Base-by-base conservation (phyloP, 2,797 vertebrate genomes). In the Leptoclinus maculatus region DNA sequence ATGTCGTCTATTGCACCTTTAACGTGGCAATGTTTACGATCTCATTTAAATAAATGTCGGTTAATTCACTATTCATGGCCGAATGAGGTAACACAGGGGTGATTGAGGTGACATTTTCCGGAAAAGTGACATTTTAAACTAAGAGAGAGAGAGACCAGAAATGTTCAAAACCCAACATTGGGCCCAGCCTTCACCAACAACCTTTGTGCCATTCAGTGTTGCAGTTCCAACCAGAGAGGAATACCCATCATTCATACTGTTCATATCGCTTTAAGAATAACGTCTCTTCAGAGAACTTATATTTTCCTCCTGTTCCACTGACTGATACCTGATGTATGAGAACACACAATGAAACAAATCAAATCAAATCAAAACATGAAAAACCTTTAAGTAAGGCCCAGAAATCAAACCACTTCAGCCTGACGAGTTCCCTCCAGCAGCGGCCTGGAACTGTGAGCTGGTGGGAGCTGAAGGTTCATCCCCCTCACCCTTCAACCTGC, bases 201-300 rank as follows among this genome's bases (percentile, higher is more conserved):
- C 8, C 36, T 7, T 25, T 13, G 8, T 1, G 36, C 38, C 36
- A 38, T 23, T 68, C 49, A 58, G 19, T 57, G 38, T 25, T 41
- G 21, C n/a, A 21, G 49, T 43, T 60, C 16, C 45, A 16, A 51
- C 54, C 21, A 16, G 25, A 36, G 23, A 63, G 21, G n/a, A 64
- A 4, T 12, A 41, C 69, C 25, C 41, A 29, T 49, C 76, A 79
- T 69, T 69, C 53, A 80, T 17, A 19, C 10, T 29, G 51, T 71
- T 53, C 62, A 54, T 11, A 34, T 39, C 39, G 32, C 4, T 36
- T 62, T 41, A 66, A 60, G 23, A 57, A 51, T 32, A 49, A 60
- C 32, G 5, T 2, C 41, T 1, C 16, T 17, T 43, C 41, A 17
- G 41, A 43, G 14, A 17, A 43, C 41, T 43, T 43, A 16, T 16